Percentiles rank a stretch among this genome's conserved stretches.
phyloP scores from a whole-genome alignment of 1,140 invertebrate species.

The Agrypnia vestita region DNA sequence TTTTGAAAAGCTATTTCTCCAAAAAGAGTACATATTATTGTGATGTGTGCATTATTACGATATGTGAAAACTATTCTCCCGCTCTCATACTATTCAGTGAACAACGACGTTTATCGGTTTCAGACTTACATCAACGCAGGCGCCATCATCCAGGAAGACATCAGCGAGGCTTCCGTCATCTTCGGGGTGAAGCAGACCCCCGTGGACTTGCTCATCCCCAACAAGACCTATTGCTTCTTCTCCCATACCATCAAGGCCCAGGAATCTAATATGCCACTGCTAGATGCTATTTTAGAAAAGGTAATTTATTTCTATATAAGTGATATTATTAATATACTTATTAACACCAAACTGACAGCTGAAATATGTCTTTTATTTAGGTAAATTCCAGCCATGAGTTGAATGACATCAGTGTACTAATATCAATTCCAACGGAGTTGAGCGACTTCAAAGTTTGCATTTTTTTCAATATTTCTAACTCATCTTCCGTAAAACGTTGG shows the following conservation, averaged over 20 bases:
- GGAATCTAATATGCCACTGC: conserved; percentile 96
- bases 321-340: too few species aligned
- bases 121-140: conserved; percentile 91
- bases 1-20: too few species aligned
- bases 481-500: too few species aligned
- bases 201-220: conserved; percentile 92
- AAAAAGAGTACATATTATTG: too few species aligned
- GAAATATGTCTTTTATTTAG: too few species aligned
- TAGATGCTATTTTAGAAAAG: conserved; percentile 97
- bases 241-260: conserved; percentile 99
- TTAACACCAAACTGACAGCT: too few species aligned
- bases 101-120: conserved; percentile 60
- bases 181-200: conserved; percentile 99
- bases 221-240: conserved; percentile 99
- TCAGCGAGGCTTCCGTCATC: conserved; percentile 95
- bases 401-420: too few species aligned
- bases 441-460: too few species aligned
- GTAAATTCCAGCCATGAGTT: too few species aligned
- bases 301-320: conserved; percentile 65
- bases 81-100: background rate
- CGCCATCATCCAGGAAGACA: conserved; percentile 95
- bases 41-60: background rate
- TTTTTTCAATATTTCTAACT: too few species aligned
- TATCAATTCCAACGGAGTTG: too few species aligned
- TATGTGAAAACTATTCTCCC: background rate